Percentiles rank a stretch among this genome's conserved stretches.
Conservation (phyloP, 2,797 vertebrate species). For the Erethizon dorsatum region DNA sequence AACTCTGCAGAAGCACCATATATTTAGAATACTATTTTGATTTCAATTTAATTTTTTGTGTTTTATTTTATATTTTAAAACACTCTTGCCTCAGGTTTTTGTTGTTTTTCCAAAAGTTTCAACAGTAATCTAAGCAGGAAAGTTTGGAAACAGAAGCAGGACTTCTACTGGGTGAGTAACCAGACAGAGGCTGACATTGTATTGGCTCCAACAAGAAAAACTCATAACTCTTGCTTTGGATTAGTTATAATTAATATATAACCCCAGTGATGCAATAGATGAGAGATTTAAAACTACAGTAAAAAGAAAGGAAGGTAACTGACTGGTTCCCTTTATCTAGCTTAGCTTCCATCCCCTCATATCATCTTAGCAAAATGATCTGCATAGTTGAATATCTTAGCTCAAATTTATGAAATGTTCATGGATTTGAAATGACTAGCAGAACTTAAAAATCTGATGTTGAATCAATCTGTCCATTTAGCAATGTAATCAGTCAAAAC, state of each 20-base stretch:
- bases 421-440: background rate
- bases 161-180: background rate
- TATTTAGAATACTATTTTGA: background rate
- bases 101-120: background rate
- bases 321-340: background rate
- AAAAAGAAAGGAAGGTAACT: background rate
- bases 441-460: slow-evolving; percentile 18
- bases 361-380: background rate
- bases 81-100: background rate
- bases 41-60: background rate
- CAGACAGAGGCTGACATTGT: background rate
- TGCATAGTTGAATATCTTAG: background rate
- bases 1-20: background rate
- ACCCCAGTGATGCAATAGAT: background rate
- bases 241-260: background rate
- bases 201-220: background rate
- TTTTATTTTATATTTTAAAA: background rate
- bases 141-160: background rate
- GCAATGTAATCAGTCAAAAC: background rate
- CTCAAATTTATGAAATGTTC: background rate
- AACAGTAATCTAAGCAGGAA: background rate
- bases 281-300: background rate
- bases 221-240: background rate
- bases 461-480: background rate
- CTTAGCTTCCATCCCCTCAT: background rate